phyloP scores from a whole-genome alignment of 2,888 invertebrate genomes.

The Branchipolynoe longqiensis region DNA sequence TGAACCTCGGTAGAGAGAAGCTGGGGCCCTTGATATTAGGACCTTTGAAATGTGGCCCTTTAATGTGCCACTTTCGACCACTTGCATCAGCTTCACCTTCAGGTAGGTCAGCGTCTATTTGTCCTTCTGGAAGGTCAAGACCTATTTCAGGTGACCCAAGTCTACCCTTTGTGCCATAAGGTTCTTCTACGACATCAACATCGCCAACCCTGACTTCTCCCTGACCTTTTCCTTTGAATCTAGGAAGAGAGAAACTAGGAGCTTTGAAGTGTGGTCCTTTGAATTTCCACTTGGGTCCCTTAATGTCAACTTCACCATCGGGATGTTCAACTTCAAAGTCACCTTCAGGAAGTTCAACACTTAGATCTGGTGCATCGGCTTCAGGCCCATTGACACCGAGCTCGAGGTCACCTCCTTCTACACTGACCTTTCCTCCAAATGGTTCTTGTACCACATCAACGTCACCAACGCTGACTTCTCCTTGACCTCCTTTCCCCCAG shows the following conservation, averaged over 20 bases:
- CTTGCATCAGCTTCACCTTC: conserved; percentile 21
- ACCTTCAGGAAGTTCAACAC: conserved; percentile 7
- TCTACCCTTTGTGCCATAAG: conserved; percentile 17
- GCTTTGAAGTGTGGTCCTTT: conserved; percentile 30
- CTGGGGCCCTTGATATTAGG: conserved; percentile 44
- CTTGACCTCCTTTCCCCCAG: conserved; percentile 2
- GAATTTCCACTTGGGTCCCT: conserved; percentile 18
- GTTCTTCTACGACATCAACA: conserved; percentile 41
- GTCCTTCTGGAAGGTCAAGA: neutral
- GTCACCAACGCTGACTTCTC: conserved; percentile 49
- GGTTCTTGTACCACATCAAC: conserved; percentile 44
- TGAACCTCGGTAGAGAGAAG: conserved; percentile 25
- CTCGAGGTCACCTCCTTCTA: conserved; percentile 21
- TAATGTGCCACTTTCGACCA: neutral
- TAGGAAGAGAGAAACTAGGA: conserved; percentile 34
- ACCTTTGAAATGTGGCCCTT: conserved; percentile 15
- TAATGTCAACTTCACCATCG: conserved; percentile 7
- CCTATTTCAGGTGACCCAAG: neutral
- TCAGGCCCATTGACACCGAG: conserved; percentile 3
- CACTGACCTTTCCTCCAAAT: conserved; percentile 6
- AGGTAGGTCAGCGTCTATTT: conserved; percentile 32
- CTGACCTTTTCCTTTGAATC: neutral
- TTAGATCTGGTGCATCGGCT: conserved; percentile 4
- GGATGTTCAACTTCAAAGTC: conserved; percentile 5
- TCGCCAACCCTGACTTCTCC: conserved; percentile 45